Base-by-base conservation (phyloP, 2,888 invertebrate species). In the Epirrhoe tristata region DNA sequence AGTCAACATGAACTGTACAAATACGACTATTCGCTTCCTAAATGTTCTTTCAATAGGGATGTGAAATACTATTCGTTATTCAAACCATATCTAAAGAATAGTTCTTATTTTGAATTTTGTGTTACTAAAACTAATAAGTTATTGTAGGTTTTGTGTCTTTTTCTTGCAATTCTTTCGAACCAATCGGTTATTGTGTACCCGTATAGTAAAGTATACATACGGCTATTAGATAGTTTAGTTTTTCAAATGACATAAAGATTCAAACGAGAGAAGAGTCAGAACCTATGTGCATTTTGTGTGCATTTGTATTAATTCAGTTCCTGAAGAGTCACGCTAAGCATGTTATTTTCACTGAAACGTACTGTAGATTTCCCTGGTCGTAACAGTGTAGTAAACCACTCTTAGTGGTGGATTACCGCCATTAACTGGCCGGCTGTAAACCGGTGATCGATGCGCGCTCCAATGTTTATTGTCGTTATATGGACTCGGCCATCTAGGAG, bases 401-500 rank as follows among this genome's bases (percentile, higher is more conserved):
- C 84, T 88, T 85, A 85, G 85, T 83, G 83, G 86, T 83, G 90
- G 90, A 92, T 92, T 91, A 91, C 90, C 84, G 88, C 85, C 84
- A 90, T 93, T 90, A 91, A 88, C 87, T 81, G 69, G 80, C 55
- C 79, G 83, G 90, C 82, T 87, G 88, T 92, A 91, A 91, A 91
- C 83, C 86, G 83, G 76, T 89, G 90, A 91, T 91, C 86, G 89
- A 90, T 88, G 88, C 83, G 77, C 83, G 76, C 81, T 83, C 81
- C 79, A 16, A 84, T 85, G 85, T 85, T 88, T 86, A 86, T 83
- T 83, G 84, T 83, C 85, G 81, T 82, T 81, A 78, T 78, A 78
- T 77, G 81, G 80, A 78, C 78, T 60, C 50, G 56, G 63, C 48
- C 48, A 53, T 63, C 31, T 43, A 60, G 39, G 8, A 63, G 52